Percentiles rank a stretch among this genome's conserved stretches.
Evolutionary conservation across 2,888 invertebrate genomes (phyloP).

Genomic region (Lycophotia porphyrea): DNA sequence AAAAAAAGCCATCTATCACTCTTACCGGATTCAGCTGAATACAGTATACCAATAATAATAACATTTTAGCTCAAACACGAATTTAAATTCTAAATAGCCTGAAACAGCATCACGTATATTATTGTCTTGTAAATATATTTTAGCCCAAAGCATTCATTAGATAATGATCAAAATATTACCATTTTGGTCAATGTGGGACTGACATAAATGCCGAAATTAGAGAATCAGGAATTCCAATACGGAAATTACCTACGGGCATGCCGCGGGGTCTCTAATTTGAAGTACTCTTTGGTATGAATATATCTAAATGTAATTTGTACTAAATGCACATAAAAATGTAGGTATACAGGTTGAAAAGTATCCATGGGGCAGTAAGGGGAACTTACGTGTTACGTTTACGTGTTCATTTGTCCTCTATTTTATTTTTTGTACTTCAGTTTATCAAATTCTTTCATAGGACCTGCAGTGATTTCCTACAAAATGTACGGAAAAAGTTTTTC

Average conservation of each 20-base stretch:
- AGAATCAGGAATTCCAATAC: constrained; percentile 15
- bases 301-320: neutral
- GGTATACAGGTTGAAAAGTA: too few species aligned
- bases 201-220: constrained; percentile 6
- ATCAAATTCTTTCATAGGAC: too few species aligned
- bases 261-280: constrained; percentile 6
- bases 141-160: neutral
- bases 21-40: too few species aligned
- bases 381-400: too few species aligned
- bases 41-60: too few species aligned
- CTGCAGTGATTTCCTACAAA: too few species aligned
- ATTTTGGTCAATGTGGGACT: constrained; percentile 1
- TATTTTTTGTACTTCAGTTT: too few species aligned
- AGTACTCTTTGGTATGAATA: constrained; percentile 2
- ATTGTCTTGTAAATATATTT: constrained; percentile 4
- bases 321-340: too few species aligned
- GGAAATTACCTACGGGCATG: constrained; percentile 7
- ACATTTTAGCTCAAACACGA: neutral
- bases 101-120: neutral
- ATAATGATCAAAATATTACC: constrained; percentile 7
- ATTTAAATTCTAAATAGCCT: neutral
- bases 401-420: too few species aligned
- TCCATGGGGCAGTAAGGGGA: too few species aligned
- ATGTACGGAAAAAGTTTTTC: too few species aligned
- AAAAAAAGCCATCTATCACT: too few species aligned